Evolutionary conservation across 1,140 invertebrate species (phyloP), one percentile per base, ranked within the genome.

Genomic region (Ostrea denselamellosa): DNA sequence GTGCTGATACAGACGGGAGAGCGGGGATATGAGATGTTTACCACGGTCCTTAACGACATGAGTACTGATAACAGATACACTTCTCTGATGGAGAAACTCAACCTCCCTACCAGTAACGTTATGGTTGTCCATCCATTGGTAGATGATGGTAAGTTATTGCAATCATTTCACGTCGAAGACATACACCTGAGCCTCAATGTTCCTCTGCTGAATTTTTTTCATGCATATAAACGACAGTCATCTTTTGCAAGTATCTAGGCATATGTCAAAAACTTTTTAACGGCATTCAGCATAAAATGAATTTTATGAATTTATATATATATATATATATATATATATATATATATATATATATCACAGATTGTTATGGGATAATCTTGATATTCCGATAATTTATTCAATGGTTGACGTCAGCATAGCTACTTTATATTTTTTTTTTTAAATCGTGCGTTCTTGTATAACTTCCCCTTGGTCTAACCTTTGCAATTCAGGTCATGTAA

Each of bases 71-170:
- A 89, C 86, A 82, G 86, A 83, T 87, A 89, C 56, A 62, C 22
- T 34, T 86, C 85, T 12, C 81, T 89, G 12, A 89, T 89, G 52
- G 89, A 89, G 34, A 89, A 86, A 83, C 28, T 89, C 12, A 86
- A 62, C n/a, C 51, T 85, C 22, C 51, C 83, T 17, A 44, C 19
- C 28, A 34, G 8, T 9, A 85, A 85, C 53, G 83, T 85, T 9
- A 85, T 85, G 83, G 83, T 85, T 14, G 83, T 85, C 10, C 83
- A 85, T 44, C 83, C 83, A 22, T n/a, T 85, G 25, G 83, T 85
- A 28, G 54, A 85, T 28, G 83, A 85, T 58, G 83, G 83, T 85
- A 85, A 85, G 54, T 17, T 12, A n/a, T 5, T 83, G 17, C n/a
- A 62, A 19, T 17, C 17, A 19, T 62, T 62, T 44, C 34, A 44